Percentiles rank a stretch among this genome's conserved stretches.
Evolutionary conservation across 37 sponge, comb jelly and placozoan species (phyloP).

Genomic region (Ianthella basta): DNA sequence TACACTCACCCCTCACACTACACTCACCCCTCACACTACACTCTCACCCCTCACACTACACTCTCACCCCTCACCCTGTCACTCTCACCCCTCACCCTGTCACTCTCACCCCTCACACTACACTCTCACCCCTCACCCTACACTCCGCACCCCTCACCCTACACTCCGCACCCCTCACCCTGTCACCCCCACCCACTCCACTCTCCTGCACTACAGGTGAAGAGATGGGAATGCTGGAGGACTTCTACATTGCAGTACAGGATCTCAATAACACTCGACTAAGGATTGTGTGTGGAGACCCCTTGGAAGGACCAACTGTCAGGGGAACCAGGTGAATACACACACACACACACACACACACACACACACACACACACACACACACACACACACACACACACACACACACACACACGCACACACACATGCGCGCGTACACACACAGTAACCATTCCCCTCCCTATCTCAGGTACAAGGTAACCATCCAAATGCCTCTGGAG

Average conservation of each 20-base stretch:
- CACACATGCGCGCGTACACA: slow-evolving; percentile 54
- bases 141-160: too few relatives aligned
- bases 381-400: slow-evolving; percentile 16
- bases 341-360: slow-evolving; percentile 21
- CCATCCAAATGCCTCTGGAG: slow-evolving; percentile 70
- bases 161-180: too few relatives aligned
- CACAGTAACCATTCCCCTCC: slow-evolving; percentile 34
- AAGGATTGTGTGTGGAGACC: slow-evolving; percentile 35
- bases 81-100: too few relatives aligned
- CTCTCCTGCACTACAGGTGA: slow-evolving; percentile 44
- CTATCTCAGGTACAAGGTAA: slow-evolving; percentile 59
- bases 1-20: too few relatives aligned
- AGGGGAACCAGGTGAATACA: not conserved
- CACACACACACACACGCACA: slow-evolving; percentile 44
- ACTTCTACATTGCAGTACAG: slow-evolving; percentile 75
- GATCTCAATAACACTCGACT: slow-evolving; percentile 68
- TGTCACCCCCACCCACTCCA: too few relatives aligned
- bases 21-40: too few relatives aligned
- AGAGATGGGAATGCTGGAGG: slow-evolving; percentile 93
- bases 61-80: too few relatives aligned
- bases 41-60: too few relatives aligned
- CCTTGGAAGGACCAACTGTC: not conserved
- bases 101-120: too few relatives aligned
- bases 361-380: slow-evolving; percentile 1
- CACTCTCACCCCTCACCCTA: too few relatives aligned